These are phyloP conservation scores for Lacerta agilis DNA, from an alignment of 2,797 vertebrate species.

Conservation along the genomic window DNA sequence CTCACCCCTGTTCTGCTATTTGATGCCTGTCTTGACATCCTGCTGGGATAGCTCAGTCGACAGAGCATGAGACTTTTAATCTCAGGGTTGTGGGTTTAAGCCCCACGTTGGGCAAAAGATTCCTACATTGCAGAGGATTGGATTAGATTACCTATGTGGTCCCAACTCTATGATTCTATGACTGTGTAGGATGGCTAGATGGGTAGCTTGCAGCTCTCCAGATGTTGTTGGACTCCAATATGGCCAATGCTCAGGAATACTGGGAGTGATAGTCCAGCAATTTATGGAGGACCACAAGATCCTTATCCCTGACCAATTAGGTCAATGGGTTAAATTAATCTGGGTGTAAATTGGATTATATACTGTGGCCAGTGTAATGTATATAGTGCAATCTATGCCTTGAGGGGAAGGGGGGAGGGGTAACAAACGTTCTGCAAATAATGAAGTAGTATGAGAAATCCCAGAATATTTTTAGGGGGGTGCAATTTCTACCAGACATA, in stretches of 20 bases:
- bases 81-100: too few species aligned
- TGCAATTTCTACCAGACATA: background rate
- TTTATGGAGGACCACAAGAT: background rate
- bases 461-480: background rate
- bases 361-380: background rate
- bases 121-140: too few species aligned
- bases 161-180: too few species aligned
- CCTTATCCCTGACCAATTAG: background rate
- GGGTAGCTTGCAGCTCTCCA: background rate
- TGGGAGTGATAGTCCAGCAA: background rate
- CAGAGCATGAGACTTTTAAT: too few species aligned
- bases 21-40: too few species aligned
- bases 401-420: background rate
- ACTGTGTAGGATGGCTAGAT: background rate
- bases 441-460: background rate
- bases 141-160: too few species aligned
- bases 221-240: background rate
- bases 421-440: background rate
- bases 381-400: background rate
- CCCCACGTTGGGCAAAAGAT: too few species aligned
- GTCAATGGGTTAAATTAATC: background rate
- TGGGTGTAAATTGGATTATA: too few species aligned
- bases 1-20: too few species aligned
- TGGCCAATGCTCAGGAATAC: background rate
- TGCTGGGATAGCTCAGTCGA: too few species aligned